These are phyloP conservation scores for Nomada ferruginata DNA, from an alignment of 2,888 invertebrate species.

Conservation along the genomic window DNA sequence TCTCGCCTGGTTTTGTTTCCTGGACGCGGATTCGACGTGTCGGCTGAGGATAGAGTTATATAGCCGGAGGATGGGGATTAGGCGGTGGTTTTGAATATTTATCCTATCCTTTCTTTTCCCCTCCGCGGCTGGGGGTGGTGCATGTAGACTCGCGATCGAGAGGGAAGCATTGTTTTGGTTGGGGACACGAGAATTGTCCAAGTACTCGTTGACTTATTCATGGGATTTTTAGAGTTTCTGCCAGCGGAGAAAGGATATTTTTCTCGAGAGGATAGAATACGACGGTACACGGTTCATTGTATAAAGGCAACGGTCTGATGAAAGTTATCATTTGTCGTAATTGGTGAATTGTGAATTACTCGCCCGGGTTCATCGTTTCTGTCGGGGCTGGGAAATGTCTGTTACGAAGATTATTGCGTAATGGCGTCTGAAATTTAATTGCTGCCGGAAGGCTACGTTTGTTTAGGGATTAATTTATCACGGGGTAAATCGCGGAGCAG, in stretches of 20 bases:
- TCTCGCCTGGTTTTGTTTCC: background rate
- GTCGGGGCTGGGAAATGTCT: background rate
- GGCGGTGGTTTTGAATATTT: conserved; percentile 26
- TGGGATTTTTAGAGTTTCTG: background rate
- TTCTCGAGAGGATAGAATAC: too few relatives aligned
- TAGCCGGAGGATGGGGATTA: background rate
- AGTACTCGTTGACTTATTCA: background rate
- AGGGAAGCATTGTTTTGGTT: conserved; percentile 2
- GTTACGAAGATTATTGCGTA: background rate
- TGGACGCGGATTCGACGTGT: background rate
- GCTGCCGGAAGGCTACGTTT: conserved; percentile 12
- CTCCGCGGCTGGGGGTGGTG: too few relatives aligned
- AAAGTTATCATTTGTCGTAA: background rate
- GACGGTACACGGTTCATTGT: too few relatives aligned
- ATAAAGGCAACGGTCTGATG: too few relatives aligned
- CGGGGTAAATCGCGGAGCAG: conserved; percentile 16
- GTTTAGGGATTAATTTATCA: conserved; percentile 33
- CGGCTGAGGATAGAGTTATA: background rate
- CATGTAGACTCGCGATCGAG: background rate
- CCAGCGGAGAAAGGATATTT: background rate
- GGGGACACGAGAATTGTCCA: background rate
- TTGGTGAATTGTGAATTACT: background rate
- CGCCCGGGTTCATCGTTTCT: background rate
- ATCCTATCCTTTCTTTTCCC: background rate
- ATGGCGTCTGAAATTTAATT: conserved; percentile 6